A percentile compares a stretch with the other conserved stretches of the same genome.
phyloP scores from a whole-genome alignment of 1,140 invertebrate species.

The Drosophila willistoni region DNA sequence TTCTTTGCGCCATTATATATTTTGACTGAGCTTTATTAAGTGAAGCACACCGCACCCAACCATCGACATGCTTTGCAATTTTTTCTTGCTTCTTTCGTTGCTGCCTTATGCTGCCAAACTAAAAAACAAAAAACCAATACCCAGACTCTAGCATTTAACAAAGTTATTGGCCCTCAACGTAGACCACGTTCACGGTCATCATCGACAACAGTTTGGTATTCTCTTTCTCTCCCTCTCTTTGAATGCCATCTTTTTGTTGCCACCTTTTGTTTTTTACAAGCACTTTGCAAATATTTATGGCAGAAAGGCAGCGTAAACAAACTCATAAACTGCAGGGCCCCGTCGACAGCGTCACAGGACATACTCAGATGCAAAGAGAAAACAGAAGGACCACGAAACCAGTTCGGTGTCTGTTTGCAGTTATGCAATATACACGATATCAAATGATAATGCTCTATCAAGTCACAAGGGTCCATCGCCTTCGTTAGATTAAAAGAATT shows the following conservation, averaged over 20 bases:
- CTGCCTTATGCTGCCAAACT: slow-evolving; percentile 37
- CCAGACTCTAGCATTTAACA: slow-evolving; percentile 58
- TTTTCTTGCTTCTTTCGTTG: not conserved
- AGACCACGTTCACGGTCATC: slow-evolving; percentile 43
- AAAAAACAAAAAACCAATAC: slow-evolving; percentile 14
- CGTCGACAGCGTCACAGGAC: slow-evolving; percentile 51
- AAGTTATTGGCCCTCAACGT: slow-evolving; percentile 59
- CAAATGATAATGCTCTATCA: slow-evolving; percentile 21
- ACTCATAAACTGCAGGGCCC: slow-evolving; percentile 73
- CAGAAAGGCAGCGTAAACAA: slow-evolving; percentile 73
- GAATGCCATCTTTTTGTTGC: slow-evolving; percentile 17
- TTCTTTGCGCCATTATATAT: slow-evolving; percentile 75
- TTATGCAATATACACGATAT: slow-evolving; percentile 55
- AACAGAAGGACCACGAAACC: not conserved
- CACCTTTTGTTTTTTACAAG: slow-evolving; percentile 79
- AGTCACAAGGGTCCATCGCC: not conserved
- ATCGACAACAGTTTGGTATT: slow-evolving; percentile 55
- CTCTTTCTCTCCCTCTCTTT: slow-evolving; percentile 19
- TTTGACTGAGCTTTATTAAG: slow-evolving; percentile 47
- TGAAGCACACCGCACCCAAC: not conserved
- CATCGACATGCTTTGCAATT: not conserved
- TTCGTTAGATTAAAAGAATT: no score
- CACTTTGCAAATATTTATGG: slow-evolving; percentile 80
- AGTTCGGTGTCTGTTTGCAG: slow-evolving; percentile 48
- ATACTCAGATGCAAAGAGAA: slow-evolving; percentile 9